Base-by-base conservation (phyloP, 2,888 invertebrate species). In the Leptopilina drosophilae region DNA sequence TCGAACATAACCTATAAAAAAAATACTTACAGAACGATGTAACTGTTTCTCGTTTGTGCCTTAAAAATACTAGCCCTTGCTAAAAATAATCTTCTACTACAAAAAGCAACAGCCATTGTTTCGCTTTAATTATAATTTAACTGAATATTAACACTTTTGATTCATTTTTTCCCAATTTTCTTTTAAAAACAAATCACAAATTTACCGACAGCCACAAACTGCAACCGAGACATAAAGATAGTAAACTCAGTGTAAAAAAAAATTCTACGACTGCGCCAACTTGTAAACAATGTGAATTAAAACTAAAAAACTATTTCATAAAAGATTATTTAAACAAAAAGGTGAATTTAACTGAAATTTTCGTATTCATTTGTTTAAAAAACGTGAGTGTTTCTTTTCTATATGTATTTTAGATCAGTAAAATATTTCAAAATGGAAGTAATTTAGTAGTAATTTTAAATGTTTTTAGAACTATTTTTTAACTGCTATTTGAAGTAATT, bases 21-120 rank as follows among this genome's bases (percentile, higher is more conserved):
- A 80, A 66, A 66, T 81, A 94, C 95, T 94, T 93, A 96, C 95
- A 96, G 92, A 64, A 96, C 95, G 82, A 95, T 94, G 88, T 95
- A 96, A 88, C 95, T 95, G 87, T 94, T 92, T 87, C 94, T 93
- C 81, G 93, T 89, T 6, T 88, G 85, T 80, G 88, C 88, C 87
- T 89, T 88, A 46, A 88, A 84, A 46, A 87, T 84, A 82, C 81
- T 89, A 42, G 86, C 87, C 78, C 87, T 88, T 65, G 86, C 88
- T 65, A 89, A 85, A 77, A 90, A 83, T 40, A 89, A 83, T 81
- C 90, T 88, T 81, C 88, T 91, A 12, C 91, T 88, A 80, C 89
- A 90, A 82, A 91, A 88, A 56, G 91, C 89, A 56, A 92, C 88
- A 77, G 92, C 91, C 92, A 92, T 92, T 76, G 33, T 82, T 77